A percentile compares a stretch with the other conserved stretches of the same genome.
Conservation (phyloP, 2,888 invertebrate species). For the Macrophya alboannulata region DNA sequence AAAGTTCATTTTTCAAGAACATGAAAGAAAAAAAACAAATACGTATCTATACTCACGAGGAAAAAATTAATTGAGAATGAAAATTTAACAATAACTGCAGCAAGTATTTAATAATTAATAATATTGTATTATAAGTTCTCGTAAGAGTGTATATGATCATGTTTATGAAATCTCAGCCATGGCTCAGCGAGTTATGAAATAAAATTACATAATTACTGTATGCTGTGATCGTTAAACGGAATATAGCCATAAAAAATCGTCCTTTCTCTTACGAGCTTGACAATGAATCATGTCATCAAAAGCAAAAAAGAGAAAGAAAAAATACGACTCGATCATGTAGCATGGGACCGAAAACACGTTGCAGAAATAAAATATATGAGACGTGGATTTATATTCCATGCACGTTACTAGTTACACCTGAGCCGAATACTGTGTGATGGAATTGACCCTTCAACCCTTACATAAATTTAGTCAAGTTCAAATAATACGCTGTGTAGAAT, state of each 20-base stretch:
- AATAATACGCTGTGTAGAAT: neutral
- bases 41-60: neutral
- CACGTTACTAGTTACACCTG: slow-evolving; percentile 31
- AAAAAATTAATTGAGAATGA: neutral
- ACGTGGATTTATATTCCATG: slow-evolving; percentile 46
- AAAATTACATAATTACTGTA: slow-evolving; percentile 4
- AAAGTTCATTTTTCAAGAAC: neutral
- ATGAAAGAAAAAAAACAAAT: neutral
- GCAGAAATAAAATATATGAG: slow-evolving; percentile 49
- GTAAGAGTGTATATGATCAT: slow-evolving; percentile 7
- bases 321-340: slow-evolving; percentile 20
- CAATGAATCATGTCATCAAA: slow-evolving; percentile 28
- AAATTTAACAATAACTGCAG: neutral
- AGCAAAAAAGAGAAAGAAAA: neutral
- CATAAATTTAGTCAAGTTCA: slow-evolving; percentile 25
- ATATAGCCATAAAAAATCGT: slow-evolving; percentile 26
- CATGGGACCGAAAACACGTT: slow-evolving; percentile 41
- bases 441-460: slow-evolving; percentile 24
- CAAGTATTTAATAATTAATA: too few relatives aligned
- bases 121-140: neutral
- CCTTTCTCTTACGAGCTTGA: slow-evolving; percentile 25
- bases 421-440: slow-evolving; percentile 19
- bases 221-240: neutral
- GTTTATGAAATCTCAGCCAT: slow-evolving; percentile 5
- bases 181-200: neutral